Evolutionary conservation across 2,797 vertebrate species (phyloP).

Genomic region (Tapirus indicus): DNA sequence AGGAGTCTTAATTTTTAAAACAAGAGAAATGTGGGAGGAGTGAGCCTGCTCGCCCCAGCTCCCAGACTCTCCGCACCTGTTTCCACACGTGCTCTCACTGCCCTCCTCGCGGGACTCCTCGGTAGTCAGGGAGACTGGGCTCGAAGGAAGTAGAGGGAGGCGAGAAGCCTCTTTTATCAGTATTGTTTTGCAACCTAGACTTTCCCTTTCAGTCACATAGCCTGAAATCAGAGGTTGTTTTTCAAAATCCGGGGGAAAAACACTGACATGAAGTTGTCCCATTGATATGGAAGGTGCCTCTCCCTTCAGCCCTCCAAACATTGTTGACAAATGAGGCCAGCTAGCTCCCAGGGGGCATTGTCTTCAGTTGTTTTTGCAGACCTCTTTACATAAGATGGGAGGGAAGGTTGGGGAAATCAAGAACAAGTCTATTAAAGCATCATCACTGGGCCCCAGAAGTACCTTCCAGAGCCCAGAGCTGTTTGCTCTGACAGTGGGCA

Average conservation of each 20-base stretch:
- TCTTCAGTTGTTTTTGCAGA: not conserved
- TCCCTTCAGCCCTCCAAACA: not conserved
- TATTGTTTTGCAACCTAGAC: not conserved
- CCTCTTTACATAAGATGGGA: not conserved
- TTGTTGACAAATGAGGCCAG: not conserved
- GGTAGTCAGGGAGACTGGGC: not conserved
- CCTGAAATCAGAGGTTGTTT: slow-evolving; percentile 3
- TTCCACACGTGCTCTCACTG: not conserved
- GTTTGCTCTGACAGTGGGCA: not conserved
- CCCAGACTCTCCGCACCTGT: not conserved
- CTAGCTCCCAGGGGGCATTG: not conserved
- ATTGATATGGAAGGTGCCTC: not conserved
- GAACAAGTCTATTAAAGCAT: not conserved
- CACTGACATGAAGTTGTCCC: not conserved
- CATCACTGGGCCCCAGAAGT: not conserved
- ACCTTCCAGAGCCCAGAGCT: not conserved
- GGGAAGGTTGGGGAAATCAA: not conserved
- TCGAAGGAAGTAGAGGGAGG: not conserved
- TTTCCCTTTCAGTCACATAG: not conserved
- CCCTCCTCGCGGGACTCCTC: not conserved
- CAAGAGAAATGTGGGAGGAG: not conserved
- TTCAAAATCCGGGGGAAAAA: slow-evolving; percentile 1
- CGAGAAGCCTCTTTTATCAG: not conserved
- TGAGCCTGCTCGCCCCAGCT: rapidly evolving
- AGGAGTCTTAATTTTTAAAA: slow-evolving; percentile 42